Percentiles rank a stretch among this genome's conserved stretches.
These are phyloP conservation scores for Thunnus albacares DNA, from an alignment of 2,797 vertebrate genomes.

Conservation along the genomic window DNA sequence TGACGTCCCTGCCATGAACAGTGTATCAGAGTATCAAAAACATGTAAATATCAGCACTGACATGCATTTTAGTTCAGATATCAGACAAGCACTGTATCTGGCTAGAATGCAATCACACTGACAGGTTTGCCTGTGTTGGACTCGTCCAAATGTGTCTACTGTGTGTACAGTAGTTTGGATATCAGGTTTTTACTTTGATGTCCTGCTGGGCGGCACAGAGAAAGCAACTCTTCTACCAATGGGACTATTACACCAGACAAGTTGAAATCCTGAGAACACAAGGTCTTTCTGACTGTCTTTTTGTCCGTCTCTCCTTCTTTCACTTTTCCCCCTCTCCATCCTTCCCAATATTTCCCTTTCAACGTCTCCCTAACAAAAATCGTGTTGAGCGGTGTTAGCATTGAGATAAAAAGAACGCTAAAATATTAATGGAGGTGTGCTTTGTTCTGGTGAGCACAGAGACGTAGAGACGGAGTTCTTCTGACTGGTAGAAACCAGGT, in stretches of 20 bases:
- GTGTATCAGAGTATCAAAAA: conserved; percentile 26
- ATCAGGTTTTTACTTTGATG: conserved; percentile 68
- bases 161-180: conserved; percentile 70
- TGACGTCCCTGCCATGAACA: conserved; percentile 37
- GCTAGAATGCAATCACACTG: conserved; percentile 46
- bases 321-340: conserved; percentile 63
- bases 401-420: conserved; percentile 93
- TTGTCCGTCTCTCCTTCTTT: conserved; percentile 59
- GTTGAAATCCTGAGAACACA: conserved; percentile 76
- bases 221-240: conserved; percentile 65
- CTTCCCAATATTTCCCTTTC: conserved; percentile 74
- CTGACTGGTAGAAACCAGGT: conserved; percentile 89
- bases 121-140: conserved; percentile 58
- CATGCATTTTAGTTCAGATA: conserved; percentile 51
- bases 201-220: conserved; percentile 69
- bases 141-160: conserved; percentile 57
- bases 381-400: conserved; percentile 92
- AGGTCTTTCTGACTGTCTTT: conserved; percentile 64
- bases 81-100: conserved; percentile 42
- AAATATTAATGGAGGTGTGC: conserved; percentile 96
- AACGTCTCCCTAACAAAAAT: conserved; percentile 77
- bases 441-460: conserved; percentile 92
- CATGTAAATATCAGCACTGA: conserved; percentile 65
- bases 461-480: conserved; percentile 86
- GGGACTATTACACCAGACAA: conserved; percentile 79